Evolutionary conservation across 2,888 invertebrate genomes (phyloP).

Genomic region (Malacosoma neustria): DNA sequence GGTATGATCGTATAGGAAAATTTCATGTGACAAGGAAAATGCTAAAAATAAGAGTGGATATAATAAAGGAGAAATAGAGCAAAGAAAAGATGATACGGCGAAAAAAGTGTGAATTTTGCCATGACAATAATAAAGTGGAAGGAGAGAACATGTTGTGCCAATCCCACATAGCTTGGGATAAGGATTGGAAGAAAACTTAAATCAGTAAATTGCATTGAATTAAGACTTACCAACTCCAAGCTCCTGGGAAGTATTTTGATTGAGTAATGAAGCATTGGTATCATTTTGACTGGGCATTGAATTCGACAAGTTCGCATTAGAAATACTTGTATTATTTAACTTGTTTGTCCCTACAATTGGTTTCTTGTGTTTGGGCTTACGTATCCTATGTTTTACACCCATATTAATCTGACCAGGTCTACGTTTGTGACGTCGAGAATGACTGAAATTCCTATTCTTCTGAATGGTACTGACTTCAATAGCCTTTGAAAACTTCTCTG

Average conservation of each 20-base stretch:
- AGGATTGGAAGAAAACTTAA: no score
- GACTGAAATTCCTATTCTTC: constrained; percentile 30
- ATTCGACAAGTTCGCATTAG: constrained; percentile 26
- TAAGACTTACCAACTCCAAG: constrained; percentile 41
- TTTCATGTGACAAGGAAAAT: no score
- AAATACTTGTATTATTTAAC: constrained; percentile 22
- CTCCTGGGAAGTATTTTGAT: constrained; percentile 50
- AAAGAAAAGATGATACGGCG: no score
- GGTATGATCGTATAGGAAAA: no score
- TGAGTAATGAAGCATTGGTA: constrained; percentile 33
- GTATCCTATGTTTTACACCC: constrained; percentile 78
- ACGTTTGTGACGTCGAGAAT: constrained; percentile 38
- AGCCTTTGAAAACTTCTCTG: constrained; percentile 42
- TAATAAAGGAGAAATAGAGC: no score
- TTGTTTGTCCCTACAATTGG: constrained; percentile 23
- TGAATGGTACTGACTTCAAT: constrained; percentile 38
- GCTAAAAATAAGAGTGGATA: no score
- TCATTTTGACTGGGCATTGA: no score
- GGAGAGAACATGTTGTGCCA: no score
- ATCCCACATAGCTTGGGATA: no score
- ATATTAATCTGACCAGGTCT: constrained; percentile 77
- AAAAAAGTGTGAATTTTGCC: no score
- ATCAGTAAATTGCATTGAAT: no score
- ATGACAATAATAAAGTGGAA: no score
- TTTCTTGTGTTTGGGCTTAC: constrained; percentile 73